phyloP scores from a whole-genome alignment of 2,888 invertebrate species.

The Pristionchus entomophagus region DNA sequence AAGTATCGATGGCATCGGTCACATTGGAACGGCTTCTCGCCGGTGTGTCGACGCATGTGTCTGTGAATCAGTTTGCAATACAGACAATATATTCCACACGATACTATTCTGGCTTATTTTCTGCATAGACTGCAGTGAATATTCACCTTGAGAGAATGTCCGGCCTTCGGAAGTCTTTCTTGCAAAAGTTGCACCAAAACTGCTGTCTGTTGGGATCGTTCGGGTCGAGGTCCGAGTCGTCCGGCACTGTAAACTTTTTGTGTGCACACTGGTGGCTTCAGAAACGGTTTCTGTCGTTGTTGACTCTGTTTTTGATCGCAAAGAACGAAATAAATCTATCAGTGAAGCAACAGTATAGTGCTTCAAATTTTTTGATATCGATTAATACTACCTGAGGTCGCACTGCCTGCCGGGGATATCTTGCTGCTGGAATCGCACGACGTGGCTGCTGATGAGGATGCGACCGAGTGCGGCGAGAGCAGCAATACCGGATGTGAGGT shows the following conservation, averaged over 20 bases:
- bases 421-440: slow-evolving; percentile 18
- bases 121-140: not conserved
- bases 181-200: slow-evolving; percentile 66
- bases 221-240: slow-evolving; percentile 43
- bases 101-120: not conserved
- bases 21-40: slow-evolving; percentile 74
- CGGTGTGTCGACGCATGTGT: slow-evolving; percentile 73
- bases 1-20: slow-evolving; percentile 64
- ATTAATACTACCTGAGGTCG: not conserved
- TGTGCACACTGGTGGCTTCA: not conserved
- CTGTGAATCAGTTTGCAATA: slow-evolving; percentile 51
- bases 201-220: slow-evolving; percentile 47
- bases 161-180: slow-evolving; percentile 73
- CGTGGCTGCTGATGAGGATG: not conserved
- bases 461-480: not conserved
- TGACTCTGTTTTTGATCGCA: no score
- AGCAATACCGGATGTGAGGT: not conserved
- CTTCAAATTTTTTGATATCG: not conserved
- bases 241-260: not conserved
- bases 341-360: no score
- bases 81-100: not conserved
- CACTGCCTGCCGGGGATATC: not conserved
- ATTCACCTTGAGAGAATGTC: slow-evolving; percentile 70
- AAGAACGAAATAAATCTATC: no score
- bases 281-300: no score